Evolutionary conservation across 1,140 invertebrate species (phyloP), one percentile per base, ranked within the genome.

Genomic region (Periplaneta americana): DNA sequence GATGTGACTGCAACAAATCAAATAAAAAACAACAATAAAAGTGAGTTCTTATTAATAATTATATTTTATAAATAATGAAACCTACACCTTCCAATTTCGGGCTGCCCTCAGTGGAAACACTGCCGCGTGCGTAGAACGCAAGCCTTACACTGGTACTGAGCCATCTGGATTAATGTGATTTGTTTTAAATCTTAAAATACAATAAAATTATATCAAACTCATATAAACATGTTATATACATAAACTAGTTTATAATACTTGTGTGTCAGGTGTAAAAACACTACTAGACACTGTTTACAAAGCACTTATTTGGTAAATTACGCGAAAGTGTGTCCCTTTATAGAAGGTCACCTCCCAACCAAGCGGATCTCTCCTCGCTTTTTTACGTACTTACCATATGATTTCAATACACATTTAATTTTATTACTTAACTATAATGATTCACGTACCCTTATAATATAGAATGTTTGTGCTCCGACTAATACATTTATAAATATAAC

Each of bases 331-430:
- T 35, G 28, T 39, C 35, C 35, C 76, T 37, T 37, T 74, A 80
- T 4, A 80, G 79, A 80, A 80, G 80, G 80, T 80, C 80, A 80
- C 80, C 80, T 80, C 80, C 48, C 80, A 75, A 35, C 34, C 18
- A 37, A 48, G 32, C 31, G 28, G 33, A 80, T 48, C 80, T 74
- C 80, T 80, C 80, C 80, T 80, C 80, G 57, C 37, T 35, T 74
- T 80, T 80, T 80, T 80, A 22, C 15, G 37, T 66, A 74, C 32
- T 80, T 48, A 31, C 10, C 79, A 66, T 34, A 18, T 22, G 11
- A 22, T 34, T 34, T 74, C 8, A 28, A 5, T 32, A 35, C 66
- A 15, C 33, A 31, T 28, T 32, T 13, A 4, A 48, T 22, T n/a
- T 4, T n/a, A 33, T 66, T 80, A 6, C 33, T 48, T 80, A 48